Conservation (phyloP, 2,113 vertebrate species). For the Thunnus maccoyii region DNA sequence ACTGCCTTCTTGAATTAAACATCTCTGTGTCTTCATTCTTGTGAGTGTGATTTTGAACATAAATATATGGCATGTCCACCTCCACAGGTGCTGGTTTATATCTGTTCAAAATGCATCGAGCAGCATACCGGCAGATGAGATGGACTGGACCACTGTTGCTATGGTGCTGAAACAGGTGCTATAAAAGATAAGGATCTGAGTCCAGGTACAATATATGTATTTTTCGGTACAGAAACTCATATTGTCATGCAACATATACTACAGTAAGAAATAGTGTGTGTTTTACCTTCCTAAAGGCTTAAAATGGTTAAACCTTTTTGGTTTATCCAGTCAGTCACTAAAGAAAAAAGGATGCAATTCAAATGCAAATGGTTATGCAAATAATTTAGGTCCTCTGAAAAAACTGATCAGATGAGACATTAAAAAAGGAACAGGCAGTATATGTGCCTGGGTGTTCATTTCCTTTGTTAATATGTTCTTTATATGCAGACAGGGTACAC, state of each 20-base stretch:
- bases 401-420: slow-evolving; percentile 11
- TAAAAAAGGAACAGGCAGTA: slow-evolving; percentile 22
- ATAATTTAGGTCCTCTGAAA: slow-evolving; percentile 23
- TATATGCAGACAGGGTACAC: slow-evolving; percentile 17
- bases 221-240: slow-evolving; percentile 13
- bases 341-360: slow-evolving; percentile 21
- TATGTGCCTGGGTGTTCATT: slow-evolving; percentile 32
- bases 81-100: slow-evolving; percentile 35
- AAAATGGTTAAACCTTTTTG: neutral
- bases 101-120: neutral
- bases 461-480: slow-evolving; percentile 16
- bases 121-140: slow-evolving; percentile 9
- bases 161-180: slow-evolving; percentile 31
- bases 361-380: slow-evolving; percentile 46
- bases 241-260: neutral
- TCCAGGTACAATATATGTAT: neutral
- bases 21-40: neutral
- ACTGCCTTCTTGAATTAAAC: neutral
- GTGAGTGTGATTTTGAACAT: neutral
- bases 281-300: neutral
- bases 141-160: slow-evolving; percentile 32
- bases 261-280: neutral
- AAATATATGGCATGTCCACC: slow-evolving; percentile 3
- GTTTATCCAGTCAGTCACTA: slow-evolving; percentile 3
- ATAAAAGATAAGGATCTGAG: neutral